Base-by-base conservation (phyloP, 1,140 invertebrate genomes). In the Megalonaias nervosa region DNA sequence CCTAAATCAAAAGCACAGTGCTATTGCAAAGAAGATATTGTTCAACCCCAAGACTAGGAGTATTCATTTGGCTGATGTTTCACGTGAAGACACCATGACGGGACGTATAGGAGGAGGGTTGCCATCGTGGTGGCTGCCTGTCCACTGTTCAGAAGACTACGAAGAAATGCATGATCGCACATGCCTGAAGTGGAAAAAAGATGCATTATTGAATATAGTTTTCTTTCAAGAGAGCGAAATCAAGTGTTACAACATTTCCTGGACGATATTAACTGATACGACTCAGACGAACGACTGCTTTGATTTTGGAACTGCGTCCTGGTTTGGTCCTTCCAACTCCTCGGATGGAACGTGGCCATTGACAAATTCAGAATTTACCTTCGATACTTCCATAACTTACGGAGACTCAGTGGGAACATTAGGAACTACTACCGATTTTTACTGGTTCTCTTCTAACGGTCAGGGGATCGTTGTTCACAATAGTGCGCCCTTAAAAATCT, bases 361-460 rank as follows among this genome's bases (percentile, higher is more conserved):
- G 15, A 66, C 65, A 19, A 74, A 78, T 66, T 71, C 65, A 11
- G 71, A 77, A 1, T 86, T 87, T 67, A 70, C 61, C 3, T 87
- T 81, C 70, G 69, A 74, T 23, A 78, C 82, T 19, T 68, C 74
- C 6, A 74, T 76, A n/a, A 79, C 82, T 21, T 75, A 81, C 12
- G 60, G 82, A 23, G 71, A 80, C 59, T 79, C 81, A 23, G 80
- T 80, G 55, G 84, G 84, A 2, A 77, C 84, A 2, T 86, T 88
- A 67, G 79, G 81, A 58, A 79, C 77, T 2, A 85, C 82, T 6
- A 71, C 85, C 13, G 86, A 89, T 71, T 85, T 84, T 48, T 90
- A 90, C 71, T 91, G 90, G 90, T 65, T 91, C 38, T 88, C 89
- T 5, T 88, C 89, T 14, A 71, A 67, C 15, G 87, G 88, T 23